Evolutionary conservation across 1,140 invertebrate genomes (phyloP), one percentile per base, ranked within the genome.

Genomic region (Drosophila auraria): DNA sequence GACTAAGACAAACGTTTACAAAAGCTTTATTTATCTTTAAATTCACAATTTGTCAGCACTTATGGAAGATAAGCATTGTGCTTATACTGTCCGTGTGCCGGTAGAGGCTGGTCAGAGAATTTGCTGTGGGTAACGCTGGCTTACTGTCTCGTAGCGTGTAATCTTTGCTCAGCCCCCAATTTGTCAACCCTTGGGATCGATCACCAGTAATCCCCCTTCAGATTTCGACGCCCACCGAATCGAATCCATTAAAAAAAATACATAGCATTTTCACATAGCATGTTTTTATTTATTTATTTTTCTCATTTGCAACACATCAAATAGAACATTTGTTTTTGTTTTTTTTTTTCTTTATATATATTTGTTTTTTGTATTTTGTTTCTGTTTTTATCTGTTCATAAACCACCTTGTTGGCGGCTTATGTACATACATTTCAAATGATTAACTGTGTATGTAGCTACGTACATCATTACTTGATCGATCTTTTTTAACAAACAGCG

Each of bases 291-390:
- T 23, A 64, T 84, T 73, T 53, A 66, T 83, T 80, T 81, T 89
- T 81, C 42, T 89, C 65, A 78, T 81, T 89, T 89, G 33, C 80
- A 87, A 87, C 84, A 87, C 84, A 87, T 87, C 84, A 87, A 87
- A 87, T 87, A 81, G 84, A 87, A 87, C 84, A 87, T 84, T 86
- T 66, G 50, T 30, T 63, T 69, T 61, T 62, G 3, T 27, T 42
- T 69, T 53, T 56, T 58, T 33, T 73, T 57, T 51, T 49, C 59
- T 81, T 74, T 27, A 27, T 33, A 30, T 30, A 30, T 30, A 60
- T 69, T 61, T 65, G 3, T 27, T 42, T 69, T 53, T 59, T 58
- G 27, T 73, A 9, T 51, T 49, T 68, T 82, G 49, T 74, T 71
- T 20, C 50, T 50, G 44, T 36, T 60, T 71, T 45, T 47, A 47